These are phyloP conservation scores for Trichonephila clavata DNA, from an alignment of 1,140 invertebrate species.

Conservation along the genomic window DNA sequence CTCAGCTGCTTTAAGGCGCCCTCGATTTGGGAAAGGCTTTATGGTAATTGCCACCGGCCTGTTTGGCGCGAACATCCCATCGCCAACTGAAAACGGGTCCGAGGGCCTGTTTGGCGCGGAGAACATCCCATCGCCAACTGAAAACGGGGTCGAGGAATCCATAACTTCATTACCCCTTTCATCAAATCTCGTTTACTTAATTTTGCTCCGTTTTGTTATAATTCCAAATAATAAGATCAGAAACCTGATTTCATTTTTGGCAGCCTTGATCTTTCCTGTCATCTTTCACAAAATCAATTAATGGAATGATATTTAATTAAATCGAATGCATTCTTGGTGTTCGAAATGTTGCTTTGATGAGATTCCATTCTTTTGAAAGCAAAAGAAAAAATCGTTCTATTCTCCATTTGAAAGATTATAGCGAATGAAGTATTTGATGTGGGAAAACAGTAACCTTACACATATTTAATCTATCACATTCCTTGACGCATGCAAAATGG, in stretches of 20 bases:
- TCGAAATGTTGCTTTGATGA: too few relatives aligned
- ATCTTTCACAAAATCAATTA: too few relatives aligned
- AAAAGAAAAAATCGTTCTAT: too few relatives aligned
- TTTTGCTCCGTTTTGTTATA: neutral
- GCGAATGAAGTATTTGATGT: too few relatives aligned
- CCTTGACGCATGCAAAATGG: too few relatives aligned
- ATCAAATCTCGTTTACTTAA: neutral
- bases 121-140: neutral
- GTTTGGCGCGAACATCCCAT: neutral
- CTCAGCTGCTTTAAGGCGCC: neutral
- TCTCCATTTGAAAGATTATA: too few relatives aligned
- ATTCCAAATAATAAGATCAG: neutral
- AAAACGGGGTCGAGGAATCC: neutral
- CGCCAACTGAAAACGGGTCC: neutral
- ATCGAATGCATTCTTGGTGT: too few relatives aligned
- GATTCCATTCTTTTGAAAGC: too few relatives aligned
- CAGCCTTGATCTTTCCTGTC: neutral
- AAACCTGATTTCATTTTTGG: neutral
- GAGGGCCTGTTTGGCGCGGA: neutral
- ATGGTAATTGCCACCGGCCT: neutral
- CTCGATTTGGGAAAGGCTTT: slow-evolving; percentile 6
- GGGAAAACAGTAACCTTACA: too few relatives aligned
- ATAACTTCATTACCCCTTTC: slow-evolving; percentile 1
- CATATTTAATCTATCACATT: too few relatives aligned
- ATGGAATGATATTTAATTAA: too few relatives aligned